Evolutionary conservation across 2,797 vertebrate species (phyloP).

Genomic region (Synaphobranchus kaupii): DNA sequence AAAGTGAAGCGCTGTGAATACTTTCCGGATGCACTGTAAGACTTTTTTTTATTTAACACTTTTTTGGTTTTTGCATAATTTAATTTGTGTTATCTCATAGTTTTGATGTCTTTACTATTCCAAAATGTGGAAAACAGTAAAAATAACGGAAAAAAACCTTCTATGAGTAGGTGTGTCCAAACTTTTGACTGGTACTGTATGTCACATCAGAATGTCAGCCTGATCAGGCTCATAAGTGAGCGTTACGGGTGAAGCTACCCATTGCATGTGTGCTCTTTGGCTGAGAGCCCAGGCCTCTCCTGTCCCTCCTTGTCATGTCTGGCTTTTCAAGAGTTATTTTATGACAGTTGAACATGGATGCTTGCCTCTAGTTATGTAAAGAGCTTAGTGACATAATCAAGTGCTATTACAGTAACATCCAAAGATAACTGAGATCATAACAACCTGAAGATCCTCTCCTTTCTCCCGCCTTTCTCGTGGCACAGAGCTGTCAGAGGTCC

Average conservation of each 20-base stretch:
- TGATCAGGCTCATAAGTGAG: background rate
- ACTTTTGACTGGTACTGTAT: too few species aligned
- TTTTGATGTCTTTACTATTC: too few species aligned
- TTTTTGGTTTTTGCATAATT: too few species aligned
- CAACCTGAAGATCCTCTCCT: background rate
- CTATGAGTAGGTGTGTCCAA: too few species aligned
- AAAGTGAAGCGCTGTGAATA: too few species aligned
- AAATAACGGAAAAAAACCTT: too few species aligned
- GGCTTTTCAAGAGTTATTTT: background rate
- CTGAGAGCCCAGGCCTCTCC: background rate
- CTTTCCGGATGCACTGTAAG: too few species aligned
- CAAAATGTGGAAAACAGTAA: too few species aligned
- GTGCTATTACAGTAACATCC: background rate
- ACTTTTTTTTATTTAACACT: too few species aligned
- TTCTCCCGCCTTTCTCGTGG: conserved; percentile 1
- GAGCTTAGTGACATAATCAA: background rate
- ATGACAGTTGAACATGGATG: too few species aligned
- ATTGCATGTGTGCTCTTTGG: background rate
- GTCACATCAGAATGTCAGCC: background rate
- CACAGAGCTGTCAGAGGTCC: conserved; percentile 82
- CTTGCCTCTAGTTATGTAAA: background rate
- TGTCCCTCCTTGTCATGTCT: background rate
- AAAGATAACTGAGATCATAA: background rate
- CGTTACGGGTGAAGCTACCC: background rate
- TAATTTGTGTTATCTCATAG: too few species aligned